Evolutionary conservation across 2,888 invertebrate genomes (phyloP).

Genomic region (Pachycephus smyrnensis): DNA sequence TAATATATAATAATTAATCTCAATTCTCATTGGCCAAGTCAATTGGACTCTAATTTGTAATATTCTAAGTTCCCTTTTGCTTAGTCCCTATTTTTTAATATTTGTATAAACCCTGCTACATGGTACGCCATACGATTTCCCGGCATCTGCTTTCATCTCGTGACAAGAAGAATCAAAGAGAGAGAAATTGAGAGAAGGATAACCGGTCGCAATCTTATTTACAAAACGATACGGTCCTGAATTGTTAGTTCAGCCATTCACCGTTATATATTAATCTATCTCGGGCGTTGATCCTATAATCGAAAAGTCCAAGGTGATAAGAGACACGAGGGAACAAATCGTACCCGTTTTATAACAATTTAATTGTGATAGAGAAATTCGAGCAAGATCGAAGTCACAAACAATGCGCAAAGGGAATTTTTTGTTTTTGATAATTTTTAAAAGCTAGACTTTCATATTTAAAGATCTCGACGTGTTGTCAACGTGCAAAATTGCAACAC

Average conservation of each 20-base stretch:
- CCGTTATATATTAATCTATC: not conserved
- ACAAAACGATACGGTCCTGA: not conserved
- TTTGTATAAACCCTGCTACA: constrained; percentile 54
- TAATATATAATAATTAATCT: constrained; percentile 42
- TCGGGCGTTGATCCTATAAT: not conserved
- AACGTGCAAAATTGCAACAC: not conserved
- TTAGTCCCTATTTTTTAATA: constrained; percentile 28
- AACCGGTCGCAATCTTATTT: not conserved
- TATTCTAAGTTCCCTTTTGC: constrained; percentile 22
- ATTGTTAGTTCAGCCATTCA: not conserved
- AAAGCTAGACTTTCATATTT: not conserved
- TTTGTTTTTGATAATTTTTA: not conserved
- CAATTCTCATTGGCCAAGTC: constrained; percentile 57
- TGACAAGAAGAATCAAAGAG: not conserved
- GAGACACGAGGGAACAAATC: not conserved
- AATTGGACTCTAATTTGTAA: constrained; percentile 44
- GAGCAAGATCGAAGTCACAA: not conserved
- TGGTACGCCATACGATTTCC: not conserved
- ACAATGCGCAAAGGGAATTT: not conserved
- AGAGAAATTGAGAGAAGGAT: not conserved
- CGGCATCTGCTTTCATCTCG: not conserved
- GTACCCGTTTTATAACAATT: not conserved
- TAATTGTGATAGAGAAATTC: not conserved
- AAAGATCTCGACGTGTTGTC: not conserved
- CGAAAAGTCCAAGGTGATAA: not conserved